Evolutionary conservation across 64 coral and sea anemone species (phyloP), one percentile per base, ranked within the genome.

Genomic region (Stichodactyla helianthus): DNA sequence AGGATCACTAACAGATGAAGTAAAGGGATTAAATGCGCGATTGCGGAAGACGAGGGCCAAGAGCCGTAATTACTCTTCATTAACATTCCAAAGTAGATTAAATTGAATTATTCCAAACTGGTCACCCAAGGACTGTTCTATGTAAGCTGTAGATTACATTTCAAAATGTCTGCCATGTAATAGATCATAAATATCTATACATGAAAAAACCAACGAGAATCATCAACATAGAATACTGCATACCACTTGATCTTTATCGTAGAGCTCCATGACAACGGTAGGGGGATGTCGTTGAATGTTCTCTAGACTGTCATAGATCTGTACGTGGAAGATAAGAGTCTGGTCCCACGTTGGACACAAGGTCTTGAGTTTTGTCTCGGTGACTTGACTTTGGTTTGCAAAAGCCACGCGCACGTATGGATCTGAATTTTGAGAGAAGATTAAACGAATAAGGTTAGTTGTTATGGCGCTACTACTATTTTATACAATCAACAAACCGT

Each of bases 291-390:
- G 88, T 18, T 60, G 59, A 20, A 96, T 87, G 77, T 89, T 96
- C 52, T 93, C 94, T 16, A 96, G 82, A 59, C 50, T 54, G 71
- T 96, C 94, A 53, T 90, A 84, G 79, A 96, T 92, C 55, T 96
- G 91, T 55, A 96, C 67, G 20, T 96, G 79, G 79, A 96, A 96
- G 82, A 96, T 93, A 18, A 96, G 88, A 35, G 94, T 90, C 85
- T 96, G 94, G 67, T 96, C 91, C 94, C 94, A 96, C 18, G 91
- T 96, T 54, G 94, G 94, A 87, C 94, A 93, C 28, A 96, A 59
- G 5, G 94, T 96, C 74, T 93, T 86, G 28, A 87, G 82, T 79
- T 85, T 86, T 8, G 91, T 87, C 35, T 90, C 88, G 7, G 88
- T 96, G 2, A 96, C 82, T 57, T 83, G 91, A 71, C 91, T 93